Evolutionary conservation across 2,797 vertebrate species (phyloP).

Genomic region (Podarcis siculus): DNA sequence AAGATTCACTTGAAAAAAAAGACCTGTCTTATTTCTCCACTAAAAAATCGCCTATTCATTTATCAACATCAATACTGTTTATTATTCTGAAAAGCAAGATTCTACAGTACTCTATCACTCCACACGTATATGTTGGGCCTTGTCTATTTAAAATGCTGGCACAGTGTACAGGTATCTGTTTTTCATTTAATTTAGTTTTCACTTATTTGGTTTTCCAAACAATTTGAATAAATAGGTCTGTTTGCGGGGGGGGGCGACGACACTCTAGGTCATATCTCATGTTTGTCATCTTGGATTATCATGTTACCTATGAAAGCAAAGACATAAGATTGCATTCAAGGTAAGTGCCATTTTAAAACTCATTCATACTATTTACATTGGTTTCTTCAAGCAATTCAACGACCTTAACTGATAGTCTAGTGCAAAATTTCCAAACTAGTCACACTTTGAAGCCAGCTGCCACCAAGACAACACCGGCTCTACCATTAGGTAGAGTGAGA

Average conservation of each 20-base stretch:
- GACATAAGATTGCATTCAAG: not conserved
- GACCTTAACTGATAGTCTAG: not conserved
- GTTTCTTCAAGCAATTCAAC: not conserved
- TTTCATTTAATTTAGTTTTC: not conserved
- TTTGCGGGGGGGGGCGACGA: not conserved
- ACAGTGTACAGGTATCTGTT: not conserved
- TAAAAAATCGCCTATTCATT: not conserved
- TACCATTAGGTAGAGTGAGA: too few species aligned
- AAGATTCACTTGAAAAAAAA: not conserved
- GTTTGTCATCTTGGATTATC: not conserved
- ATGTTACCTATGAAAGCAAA: not conserved
- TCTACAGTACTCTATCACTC: not conserved
- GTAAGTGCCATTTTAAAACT: not conserved
- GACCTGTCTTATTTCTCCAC: not conserved
- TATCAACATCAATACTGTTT: not conserved
- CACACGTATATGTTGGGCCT: not conserved
- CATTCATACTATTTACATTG: not conserved
- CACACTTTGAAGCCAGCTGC: not conserved
- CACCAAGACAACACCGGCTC: not conserved
- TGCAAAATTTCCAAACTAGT: not conserved
- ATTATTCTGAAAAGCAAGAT: conserved; percentile 1
- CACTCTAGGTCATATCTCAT: not conserved
- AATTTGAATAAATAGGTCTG: not conserved
- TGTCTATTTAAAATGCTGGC: not conserved
- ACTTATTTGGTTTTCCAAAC: not conserved